These are phyloP conservation scores for Microcaecilia unicolor DNA, from an alignment of 2,797 vertebrate species.

Conservation along the genomic window DNA sequence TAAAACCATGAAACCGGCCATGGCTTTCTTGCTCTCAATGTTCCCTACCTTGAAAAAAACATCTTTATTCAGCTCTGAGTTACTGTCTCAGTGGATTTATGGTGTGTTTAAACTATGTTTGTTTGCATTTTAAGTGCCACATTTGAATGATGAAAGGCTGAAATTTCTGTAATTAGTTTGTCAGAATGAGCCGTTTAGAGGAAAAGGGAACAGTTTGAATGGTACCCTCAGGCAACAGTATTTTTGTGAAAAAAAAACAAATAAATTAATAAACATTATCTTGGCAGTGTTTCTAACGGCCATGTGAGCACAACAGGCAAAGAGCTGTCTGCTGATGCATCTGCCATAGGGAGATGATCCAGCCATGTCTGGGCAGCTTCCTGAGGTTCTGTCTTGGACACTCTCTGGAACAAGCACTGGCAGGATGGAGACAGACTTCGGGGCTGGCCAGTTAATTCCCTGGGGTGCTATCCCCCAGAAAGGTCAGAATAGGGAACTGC, in stretches of 20 bases:
- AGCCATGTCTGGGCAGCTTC: neutral
- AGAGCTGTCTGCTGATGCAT: no score
- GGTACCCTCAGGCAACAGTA: neutral
- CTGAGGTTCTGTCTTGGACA: neutral
- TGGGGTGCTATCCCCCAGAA: constrained; percentile 2
- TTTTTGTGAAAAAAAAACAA: no score
- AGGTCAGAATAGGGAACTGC: constrained; percentile 4
- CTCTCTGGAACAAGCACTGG: neutral
- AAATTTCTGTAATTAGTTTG: constrained; percentile 4
- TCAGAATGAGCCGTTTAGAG: constrained; percentile 9
- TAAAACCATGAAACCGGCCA: neutral
- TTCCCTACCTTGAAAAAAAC: constrained; percentile 2
- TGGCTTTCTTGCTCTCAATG: neutral
- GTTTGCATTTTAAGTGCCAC: constrained; percentile 7
- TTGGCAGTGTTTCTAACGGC: no score
- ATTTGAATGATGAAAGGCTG: constrained; percentile 1
- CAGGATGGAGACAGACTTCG: neutral
- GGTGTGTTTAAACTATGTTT: neutral
- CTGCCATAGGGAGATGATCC: neutral
- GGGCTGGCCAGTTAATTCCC: neutral
- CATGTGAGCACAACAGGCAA: no score
- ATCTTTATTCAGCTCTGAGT: neutral
- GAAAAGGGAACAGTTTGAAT: neutral
- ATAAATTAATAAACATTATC: constrained; percentile 1
- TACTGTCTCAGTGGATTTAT: constrained; percentile 7